phyloP scores from a whole-genome alignment of 2,797 vertebrate genomes.

The Girardinus metallicus region DNA sequence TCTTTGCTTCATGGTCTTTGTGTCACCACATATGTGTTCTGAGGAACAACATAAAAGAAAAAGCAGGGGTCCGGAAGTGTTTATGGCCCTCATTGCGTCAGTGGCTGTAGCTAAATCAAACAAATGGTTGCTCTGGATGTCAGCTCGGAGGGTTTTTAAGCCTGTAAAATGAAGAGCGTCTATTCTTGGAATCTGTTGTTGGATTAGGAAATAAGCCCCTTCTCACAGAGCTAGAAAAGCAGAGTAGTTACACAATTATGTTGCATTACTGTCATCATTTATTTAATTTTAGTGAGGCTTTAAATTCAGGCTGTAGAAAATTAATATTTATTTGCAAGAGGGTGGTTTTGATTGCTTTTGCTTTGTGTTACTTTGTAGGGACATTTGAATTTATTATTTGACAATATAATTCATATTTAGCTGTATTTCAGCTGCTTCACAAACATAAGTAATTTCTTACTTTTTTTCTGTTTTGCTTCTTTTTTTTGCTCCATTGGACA shows the following conservation, averaged over 20 bases:
- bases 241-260: conserved; percentile 17
- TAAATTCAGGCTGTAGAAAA: conserved; percentile 6
- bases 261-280: conserved; percentile 4
- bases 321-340: conserved; percentile 1
- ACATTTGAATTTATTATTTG: neutral
- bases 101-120: conserved; percentile 3
- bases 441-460: neutral
- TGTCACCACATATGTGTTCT: neutral
- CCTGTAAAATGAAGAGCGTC: conserved; percentile 8
- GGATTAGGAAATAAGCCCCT: conserved; percentile 11
- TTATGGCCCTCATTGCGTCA: conserved; percentile 11
- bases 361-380: neutral
- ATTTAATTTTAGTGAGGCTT: conserved; percentile 10
- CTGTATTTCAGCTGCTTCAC: neutral
- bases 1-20: neutral
- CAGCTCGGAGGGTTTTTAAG: conserved; percentile 12
- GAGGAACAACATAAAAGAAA: neutral
- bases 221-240: conserved; percentile 4
- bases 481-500: neutral
- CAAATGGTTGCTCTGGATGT: neutral
- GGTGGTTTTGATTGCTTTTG: neutral
- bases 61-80: neutral
- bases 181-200: conserved; percentile 19
- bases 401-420: neutral
- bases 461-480: neutral